These are phyloP conservation scores for Odontocolon sp. DNA, from an alignment of 2,888 invertebrate species.

Conservation along the genomic window DNA sequence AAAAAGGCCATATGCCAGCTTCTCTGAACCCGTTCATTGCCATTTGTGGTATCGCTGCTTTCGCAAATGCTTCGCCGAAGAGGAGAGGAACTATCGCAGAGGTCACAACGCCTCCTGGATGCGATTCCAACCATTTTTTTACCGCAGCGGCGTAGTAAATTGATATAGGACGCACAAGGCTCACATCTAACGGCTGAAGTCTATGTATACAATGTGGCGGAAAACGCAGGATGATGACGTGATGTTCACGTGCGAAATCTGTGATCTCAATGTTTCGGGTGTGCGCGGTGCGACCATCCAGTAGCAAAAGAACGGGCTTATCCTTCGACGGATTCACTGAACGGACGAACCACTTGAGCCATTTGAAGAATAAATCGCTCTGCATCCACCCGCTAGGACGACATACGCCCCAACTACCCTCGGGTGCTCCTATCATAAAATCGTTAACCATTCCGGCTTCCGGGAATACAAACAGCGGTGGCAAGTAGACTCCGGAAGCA, in stretches of 20 bases:
- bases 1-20: conserved; percentile 62
- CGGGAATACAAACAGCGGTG: conserved; percentile 65
- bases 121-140: conserved; percentile 63
- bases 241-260: neutral
- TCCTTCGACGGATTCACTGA: too few relatives aligned
- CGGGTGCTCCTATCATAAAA: neutral
- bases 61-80: conserved; percentile 68
- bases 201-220: conserved; percentile 69
- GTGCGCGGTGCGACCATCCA: conserved; percentile 15
- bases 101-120: conserved; percentile 68
- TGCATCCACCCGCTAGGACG: conserved; percentile 11
- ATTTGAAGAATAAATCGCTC: neutral
- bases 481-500: conserved; percentile 29
- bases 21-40: conserved; percentile 68
- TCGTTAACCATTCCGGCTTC: neutral
- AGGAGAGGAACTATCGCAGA: conserved; percentile 63
- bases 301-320: too few relatives aligned
- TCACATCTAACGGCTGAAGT: conserved; percentile 67
- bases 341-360: too few relatives aligned
- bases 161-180: conserved; percentile 66
- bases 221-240: conserved; percentile 70
- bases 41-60: conserved; percentile 65
- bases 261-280: conserved; percentile 2
- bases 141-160: conserved; percentile 66
- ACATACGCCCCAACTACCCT: neutral